A percentile compares a stretch with the other conserved stretches of the same genome.
phyloP scores from a whole-genome alignment of 2,888 invertebrate genomes.

The Priocnemis perturbator region DNA sequence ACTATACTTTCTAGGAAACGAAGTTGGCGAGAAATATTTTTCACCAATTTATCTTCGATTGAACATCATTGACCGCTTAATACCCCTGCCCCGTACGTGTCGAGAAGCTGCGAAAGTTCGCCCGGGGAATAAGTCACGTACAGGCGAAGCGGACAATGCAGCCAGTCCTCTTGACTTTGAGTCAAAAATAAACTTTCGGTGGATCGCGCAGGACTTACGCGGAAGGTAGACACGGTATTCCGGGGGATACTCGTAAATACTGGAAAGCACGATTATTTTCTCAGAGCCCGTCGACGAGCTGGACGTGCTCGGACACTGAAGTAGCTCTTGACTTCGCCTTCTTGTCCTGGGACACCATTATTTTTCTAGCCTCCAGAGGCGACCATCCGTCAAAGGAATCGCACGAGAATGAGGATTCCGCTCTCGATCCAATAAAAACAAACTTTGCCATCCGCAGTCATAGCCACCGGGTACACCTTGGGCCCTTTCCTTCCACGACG shows the following conservation, averaged over 20 bases:
- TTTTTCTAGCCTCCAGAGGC: conserved; percentile 50
- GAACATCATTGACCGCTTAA: too few species aligned
- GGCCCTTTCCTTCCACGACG: conserved; percentile 42
- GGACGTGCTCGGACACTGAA: conserved; percentile 55
- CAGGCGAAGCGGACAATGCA: neutral
- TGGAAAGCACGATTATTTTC: conserved; percentile 64
- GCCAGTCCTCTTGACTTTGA: conserved; percentile 36
- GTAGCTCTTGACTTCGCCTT: conserved; percentile 40
- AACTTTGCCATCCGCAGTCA: conserved; percentile 42
- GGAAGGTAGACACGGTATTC: conserved; percentile 44
- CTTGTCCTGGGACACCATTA: conserved; percentile 49
- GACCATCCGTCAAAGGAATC: conserved; percentile 56
- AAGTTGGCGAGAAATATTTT: too few species aligned
- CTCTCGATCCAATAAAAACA: conserved; percentile 61
- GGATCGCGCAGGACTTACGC: conserved; percentile 49
- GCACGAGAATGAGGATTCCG: conserved; percentile 45
- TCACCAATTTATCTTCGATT: neutral
- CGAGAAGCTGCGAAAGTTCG: too few species aligned
- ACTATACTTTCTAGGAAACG: too few species aligned
- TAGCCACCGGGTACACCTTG: conserved; percentile 19
- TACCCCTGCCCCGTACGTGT: too few species aligned
- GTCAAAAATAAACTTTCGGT: conserved; percentile 50
- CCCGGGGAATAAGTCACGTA: conserved; percentile 5
- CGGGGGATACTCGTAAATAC: conserved; percentile 58
- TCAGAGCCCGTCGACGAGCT: conserved; percentile 49